Conservation (phyloP, 1,140 invertebrate species). For the Tetramorium parvispinum region DNA sequence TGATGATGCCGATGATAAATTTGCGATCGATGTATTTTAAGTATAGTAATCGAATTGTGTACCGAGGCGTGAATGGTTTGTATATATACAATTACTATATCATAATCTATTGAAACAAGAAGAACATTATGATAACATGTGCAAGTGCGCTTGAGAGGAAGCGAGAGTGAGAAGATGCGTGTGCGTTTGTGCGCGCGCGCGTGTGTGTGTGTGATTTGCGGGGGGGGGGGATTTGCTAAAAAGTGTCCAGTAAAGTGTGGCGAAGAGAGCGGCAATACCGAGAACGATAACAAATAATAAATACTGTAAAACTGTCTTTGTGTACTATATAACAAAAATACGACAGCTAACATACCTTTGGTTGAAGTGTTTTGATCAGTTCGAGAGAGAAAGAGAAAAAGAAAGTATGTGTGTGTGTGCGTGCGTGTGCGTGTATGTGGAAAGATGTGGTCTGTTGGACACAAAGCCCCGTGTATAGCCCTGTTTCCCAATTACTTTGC, state of each 20-base stretch:
- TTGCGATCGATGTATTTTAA: slow-evolving; percentile 67
- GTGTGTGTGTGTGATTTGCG: not conserved
- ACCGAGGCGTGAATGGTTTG: slow-evolving; percentile 75
- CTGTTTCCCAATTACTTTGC: slow-evolving; percentile 41
- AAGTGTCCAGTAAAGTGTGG: slow-evolving; percentile 30
- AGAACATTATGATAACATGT: slow-evolving; percentile 31
- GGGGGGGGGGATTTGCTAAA: slow-evolving; percentile 27
- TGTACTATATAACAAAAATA: slow-evolving; percentile 56
- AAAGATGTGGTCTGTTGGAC: slow-evolving; percentile 1
- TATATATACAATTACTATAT: slow-evolving; percentile 78
- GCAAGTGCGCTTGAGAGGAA: slow-evolving; percentile 16
- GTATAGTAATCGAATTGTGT: slow-evolving; percentile 76
- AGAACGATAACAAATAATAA: slow-evolving; percentile 52
- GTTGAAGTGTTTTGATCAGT: slow-evolving; percentile 36
- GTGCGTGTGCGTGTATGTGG: not conserved
- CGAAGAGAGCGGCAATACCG: not conserved
- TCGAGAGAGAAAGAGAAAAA: not conserved
- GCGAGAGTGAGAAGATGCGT: not conserved
- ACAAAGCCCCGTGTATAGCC: slow-evolving; percentile 2
- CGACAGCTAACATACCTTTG: slow-evolving; percentile 32
- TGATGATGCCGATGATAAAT: slow-evolving; percentile 47
- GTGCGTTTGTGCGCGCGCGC: no score
- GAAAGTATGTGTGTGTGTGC: no score
- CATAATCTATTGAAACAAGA: slow-evolving; percentile 60
- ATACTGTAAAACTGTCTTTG: slow-evolving; percentile 63